Conservation (phyloP, 2,888 invertebrate species). For the Dicyrtoma fusca region DNA sequence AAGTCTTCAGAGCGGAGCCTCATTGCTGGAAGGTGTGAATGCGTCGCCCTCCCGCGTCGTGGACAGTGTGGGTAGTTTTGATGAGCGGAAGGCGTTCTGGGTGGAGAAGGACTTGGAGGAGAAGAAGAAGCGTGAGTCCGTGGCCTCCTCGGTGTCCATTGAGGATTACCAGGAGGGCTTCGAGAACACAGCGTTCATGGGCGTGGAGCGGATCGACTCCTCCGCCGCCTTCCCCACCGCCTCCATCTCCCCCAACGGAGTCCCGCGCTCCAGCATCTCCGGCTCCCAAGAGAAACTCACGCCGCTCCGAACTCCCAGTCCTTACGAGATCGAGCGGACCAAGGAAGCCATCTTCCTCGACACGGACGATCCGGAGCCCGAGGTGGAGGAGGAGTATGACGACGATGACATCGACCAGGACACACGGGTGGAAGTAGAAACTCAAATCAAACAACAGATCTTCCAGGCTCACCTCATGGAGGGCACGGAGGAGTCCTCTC, state of each 20-base stretch:
- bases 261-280: neutral
- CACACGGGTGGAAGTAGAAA: conserved; percentile 27
- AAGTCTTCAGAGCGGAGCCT: conserved; percentile 1
- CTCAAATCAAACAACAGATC: conserved; percentile 11
- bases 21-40: conserved; percentile 42
- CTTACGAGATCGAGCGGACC: conserved; percentile 55
- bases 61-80: conserved; percentile 54
- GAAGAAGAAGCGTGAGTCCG: conserved; percentile 50
- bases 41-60: conserved; percentile 56
- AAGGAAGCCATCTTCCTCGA: conserved; percentile 56
- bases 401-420: conserved; percentile 58
- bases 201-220: conserved; percentile 60
- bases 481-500: conserved; percentile 39
- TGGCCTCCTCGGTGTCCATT: conserved; percentile 43
- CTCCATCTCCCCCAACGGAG: neutral
- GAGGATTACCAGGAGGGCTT: conserved; percentile 58
- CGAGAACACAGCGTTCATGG: conserved; percentile 61
- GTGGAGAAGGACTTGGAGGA: conserved; percentile 54
- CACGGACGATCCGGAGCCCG: conserved; percentile 57
- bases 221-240: neutral
- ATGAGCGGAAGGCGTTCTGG: conserved; percentile 55
- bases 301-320: conserved; percentile 50
- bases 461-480: conserved; percentile 16
- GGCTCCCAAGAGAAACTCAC: conserved; percentile 12
- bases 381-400: conserved; percentile 58